Evolutionary conservation across 2,888 invertebrate species (phyloP).

Genomic region (Nomada fabriciana): DNA sequence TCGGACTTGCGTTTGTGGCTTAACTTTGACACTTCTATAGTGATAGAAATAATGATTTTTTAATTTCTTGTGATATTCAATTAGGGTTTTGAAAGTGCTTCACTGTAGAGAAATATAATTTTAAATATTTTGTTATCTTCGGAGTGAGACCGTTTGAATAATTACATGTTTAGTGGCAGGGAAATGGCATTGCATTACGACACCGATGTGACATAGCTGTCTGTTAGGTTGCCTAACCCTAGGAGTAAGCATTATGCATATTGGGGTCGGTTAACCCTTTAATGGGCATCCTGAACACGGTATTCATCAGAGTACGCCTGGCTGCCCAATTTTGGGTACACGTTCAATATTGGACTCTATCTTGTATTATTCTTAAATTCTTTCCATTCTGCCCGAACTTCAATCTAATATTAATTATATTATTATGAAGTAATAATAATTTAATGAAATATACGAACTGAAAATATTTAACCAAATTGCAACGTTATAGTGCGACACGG

Average conservation of each 20-base stretch:
- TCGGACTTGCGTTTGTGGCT: no score
- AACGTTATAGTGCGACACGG: no score
- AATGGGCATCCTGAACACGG: constrained; percentile 36
- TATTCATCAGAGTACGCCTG: constrained; percentile 70
- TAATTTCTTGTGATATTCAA: neutral
- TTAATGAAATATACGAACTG: neutral
- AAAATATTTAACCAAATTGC: neutral
- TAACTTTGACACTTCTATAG: no score
- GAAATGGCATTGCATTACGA: constrained; percentile 55
- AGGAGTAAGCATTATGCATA: constrained; percentile 73
- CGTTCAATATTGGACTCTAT: constrained; percentile 9
- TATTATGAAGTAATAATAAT: neutral
- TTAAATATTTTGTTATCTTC: constrained; percentile 4
- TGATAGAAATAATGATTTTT: no score
- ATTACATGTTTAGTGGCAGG: constrained; percentile 7
- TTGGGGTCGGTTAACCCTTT: constrained; percentile 73
- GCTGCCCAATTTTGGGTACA: constrained; percentile 74
- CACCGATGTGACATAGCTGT: constrained; percentile 54
- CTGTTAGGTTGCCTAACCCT: constrained; percentile 64
- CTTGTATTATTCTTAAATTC: neutral
- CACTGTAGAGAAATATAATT: neutral
- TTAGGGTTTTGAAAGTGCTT: neutral
- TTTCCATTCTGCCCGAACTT: neutral
- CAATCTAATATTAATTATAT: neutral
- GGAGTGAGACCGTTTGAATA: neutral